A percentile compares a stretch with the other conserved stretches of the same genome.
phyloP scores from a whole-genome alignment of 2,113 vertebrate genomes.

The Larimichthys crocea region DNA sequence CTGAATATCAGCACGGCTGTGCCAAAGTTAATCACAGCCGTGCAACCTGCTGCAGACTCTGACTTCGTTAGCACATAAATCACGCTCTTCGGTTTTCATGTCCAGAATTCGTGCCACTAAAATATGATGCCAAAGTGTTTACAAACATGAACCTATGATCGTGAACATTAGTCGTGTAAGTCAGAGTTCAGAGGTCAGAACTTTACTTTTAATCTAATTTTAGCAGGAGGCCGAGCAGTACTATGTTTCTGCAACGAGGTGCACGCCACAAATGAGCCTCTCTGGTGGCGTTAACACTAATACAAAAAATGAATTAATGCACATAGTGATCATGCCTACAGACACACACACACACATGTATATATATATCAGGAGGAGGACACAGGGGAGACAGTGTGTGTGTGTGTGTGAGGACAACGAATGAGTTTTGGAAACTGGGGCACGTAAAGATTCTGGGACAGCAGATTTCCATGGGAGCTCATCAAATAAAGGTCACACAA shows the following conservation, averaged over 20 bases:
- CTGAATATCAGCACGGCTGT: too few species aligned
- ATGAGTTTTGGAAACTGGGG: conserved; percentile 51
- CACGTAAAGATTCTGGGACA: conserved; percentile 62
- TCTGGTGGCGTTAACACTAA: neutral
- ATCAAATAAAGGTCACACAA: conserved; percentile 50
- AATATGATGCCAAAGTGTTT: neutral
- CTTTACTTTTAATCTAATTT: conserved; percentile 37
- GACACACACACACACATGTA: conserved; percentile 5
- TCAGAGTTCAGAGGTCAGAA: conserved; percentile 33
- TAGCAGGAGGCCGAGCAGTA: conserved; percentile 26
- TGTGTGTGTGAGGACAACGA: conserved; percentile 39
- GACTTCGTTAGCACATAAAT: neutral
- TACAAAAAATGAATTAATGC: neutral
- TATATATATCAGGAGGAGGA: neutral
- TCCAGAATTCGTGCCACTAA: neutral
- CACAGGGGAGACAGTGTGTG: neutral
- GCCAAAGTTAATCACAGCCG: too few species aligned
- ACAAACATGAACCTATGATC: neutral
- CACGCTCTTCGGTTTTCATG: neutral
- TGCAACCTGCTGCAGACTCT: neutral
- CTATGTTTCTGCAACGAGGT: conserved; percentile 29
- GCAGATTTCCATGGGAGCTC: conserved; percentile 49
- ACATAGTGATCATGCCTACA: neutral
- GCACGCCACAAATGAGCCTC: neutral
- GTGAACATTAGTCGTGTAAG: conserved; percentile 7